phyloP scores from a whole-genome alignment of 2,888 invertebrate genomes.

The Cryptops parisi region DNA sequence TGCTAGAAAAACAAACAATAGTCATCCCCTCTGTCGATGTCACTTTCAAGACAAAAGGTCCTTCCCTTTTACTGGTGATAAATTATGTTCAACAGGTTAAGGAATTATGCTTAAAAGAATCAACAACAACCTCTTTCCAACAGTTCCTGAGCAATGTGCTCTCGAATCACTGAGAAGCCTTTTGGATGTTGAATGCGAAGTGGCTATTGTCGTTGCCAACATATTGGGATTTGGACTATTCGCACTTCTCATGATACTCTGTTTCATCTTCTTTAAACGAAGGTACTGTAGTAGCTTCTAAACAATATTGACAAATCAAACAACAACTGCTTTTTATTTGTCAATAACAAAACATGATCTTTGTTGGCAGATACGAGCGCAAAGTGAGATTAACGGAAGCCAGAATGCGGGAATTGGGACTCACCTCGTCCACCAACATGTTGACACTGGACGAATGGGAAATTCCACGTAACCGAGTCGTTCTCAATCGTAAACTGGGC shows the following conservation, averaged over 20 bases:
- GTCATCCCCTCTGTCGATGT: no score
- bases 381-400: constrained; percentile 46
- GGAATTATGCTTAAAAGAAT: no score
- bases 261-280: constrained; percentile 48
- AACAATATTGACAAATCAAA: not conserved
- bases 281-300: constrained; percentile 32
- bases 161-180: constrained; percentile 50
- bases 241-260: constrained; percentile 41
- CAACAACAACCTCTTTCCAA: constrained; percentile 28
- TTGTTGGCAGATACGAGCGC: constrained; percentile 42
- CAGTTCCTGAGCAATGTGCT: constrained; percentile 44
- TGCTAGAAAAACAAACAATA: no score
- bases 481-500: constrained; percentile 68
- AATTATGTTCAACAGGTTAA: no score
- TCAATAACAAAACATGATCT: not conserved
- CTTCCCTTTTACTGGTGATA: not conserved
- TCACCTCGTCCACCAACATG: constrained; percentile 38
- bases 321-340: not conserved
- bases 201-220: constrained; percentile 51
- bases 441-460: constrained; percentile 70
- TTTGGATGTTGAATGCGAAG: constrained; percentile 55
- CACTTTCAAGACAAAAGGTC: not conserved
- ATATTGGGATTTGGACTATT: constrained; percentile 43
- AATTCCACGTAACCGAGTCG: constrained; percentile 63
- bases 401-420: constrained; percentile 54